These are phyloP conservation scores for Plagiodera versicolora DNA, from an alignment of 2,888 invertebrate species.

Conservation along the genomic window DNA sequence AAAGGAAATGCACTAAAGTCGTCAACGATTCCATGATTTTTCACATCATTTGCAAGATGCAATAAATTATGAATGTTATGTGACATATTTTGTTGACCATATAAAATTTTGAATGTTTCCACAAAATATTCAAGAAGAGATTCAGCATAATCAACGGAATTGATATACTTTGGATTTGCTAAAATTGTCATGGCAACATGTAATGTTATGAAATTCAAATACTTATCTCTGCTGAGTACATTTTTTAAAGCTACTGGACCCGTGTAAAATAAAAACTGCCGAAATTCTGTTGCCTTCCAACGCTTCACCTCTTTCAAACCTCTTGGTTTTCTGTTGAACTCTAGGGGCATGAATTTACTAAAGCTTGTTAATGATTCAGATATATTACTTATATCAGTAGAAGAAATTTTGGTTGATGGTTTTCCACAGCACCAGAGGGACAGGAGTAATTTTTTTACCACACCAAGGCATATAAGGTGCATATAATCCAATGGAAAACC, in stretches of 20 bases:
- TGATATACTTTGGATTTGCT: slow-evolving; percentile 9
- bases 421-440: slow-evolving; percentile 18
- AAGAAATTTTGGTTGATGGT: slow-evolving; percentile 15
- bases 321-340: slow-evolving; percentile 21
- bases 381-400: slow-evolving; percentile 8
- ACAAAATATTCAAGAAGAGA: slow-evolving; percentile 22
- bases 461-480: slow-evolving; percentile 22
- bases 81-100: slow-evolving; percentile 17
- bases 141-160: slow-evolving; percentile 18
- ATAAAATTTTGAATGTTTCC: slow-evolving; percentile 19
- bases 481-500: slow-evolving; percentile 33
- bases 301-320: slow-evolving; percentile 15
- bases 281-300: slow-evolving; percentile 20
- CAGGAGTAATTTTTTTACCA: slow-evolving; percentile 16
- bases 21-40: slow-evolving; percentile 4
- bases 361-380: slow-evolving; percentile 11
- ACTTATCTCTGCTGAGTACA: slow-evolving; percentile 8
- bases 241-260: slow-evolving; percentile 19
- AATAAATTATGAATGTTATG: slow-evolving; percentile 19
- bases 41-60: slow-evolving; percentile 11
- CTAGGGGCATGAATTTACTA: slow-evolving; percentile 10
- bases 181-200: slow-evolving; percentile 20
- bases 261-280: slow-evolving; percentile 17
- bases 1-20: slow-evolving; percentile 16
- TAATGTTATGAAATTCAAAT: slow-evolving; percentile 18